phyloP scores from a whole-genome alignment of 2,113 vertebrate genomes.

The Salvelinus alpinus region DNA sequence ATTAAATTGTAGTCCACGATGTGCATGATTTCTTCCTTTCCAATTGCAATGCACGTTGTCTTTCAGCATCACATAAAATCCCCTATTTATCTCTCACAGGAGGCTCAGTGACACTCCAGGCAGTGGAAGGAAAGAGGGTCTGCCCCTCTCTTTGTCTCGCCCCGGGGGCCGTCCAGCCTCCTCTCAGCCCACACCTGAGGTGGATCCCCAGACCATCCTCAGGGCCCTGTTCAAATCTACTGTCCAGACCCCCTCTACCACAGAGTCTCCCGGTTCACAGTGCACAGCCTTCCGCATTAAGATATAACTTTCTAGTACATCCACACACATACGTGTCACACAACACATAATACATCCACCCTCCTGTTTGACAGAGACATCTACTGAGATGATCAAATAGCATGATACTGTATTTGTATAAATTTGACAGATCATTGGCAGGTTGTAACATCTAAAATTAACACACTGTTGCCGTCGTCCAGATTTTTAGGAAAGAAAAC shows the following conservation, averaged over 20 bases:
- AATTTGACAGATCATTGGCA: not conserved
- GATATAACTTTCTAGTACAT: slow-evolving; percentile 75
- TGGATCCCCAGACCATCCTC: slow-evolving; percentile 96
- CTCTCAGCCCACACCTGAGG: slow-evolving; percentile 85
- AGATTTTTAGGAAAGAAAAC: too few species aligned
- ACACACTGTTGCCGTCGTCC: not conserved
- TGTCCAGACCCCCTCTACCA: slow-evolving; percentile 76
- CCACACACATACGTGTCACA: too few species aligned
- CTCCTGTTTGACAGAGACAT: not conserved
- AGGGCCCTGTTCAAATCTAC: slow-evolving; percentile 98
- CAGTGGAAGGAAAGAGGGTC: slow-evolving; percentile 71
- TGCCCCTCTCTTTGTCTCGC: slow-evolving; percentile 64
- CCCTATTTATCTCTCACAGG: slow-evolving; percentile 59
- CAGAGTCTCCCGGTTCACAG: slow-evolving; percentile 75
- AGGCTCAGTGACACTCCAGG: slow-evolving; percentile 91
- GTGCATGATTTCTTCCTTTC: slow-evolving; percentile 5
- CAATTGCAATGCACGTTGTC: not conserved
- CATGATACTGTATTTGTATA: not conserved
- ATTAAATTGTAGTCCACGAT: not conserved
- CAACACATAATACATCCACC: not conserved
- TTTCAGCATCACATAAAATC: not conserved
- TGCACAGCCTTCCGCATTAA: slow-evolving; percentile 98
- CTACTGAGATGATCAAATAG: not conserved
- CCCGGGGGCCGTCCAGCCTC: slow-evolving; percentile 71
- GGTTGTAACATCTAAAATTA: not conserved